Conservation (phyloP, 2,113 vertebrate genomes). For the Leptosomus discolor region DNA sequence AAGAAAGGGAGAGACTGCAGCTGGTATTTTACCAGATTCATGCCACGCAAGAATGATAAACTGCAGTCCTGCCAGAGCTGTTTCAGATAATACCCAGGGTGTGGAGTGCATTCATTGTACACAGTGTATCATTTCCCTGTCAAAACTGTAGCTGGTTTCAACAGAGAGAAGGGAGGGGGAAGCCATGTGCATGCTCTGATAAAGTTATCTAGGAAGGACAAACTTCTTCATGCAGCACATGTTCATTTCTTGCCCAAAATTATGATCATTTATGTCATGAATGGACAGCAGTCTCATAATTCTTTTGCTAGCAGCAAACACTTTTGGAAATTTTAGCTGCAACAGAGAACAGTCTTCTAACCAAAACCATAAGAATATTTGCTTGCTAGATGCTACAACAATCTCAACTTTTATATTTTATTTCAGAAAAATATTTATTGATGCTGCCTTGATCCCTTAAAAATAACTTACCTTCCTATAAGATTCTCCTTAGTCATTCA, state of each 20-base stretch:
- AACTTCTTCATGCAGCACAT: not conserved
- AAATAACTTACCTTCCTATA: not conserved
- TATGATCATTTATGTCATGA: not conserved
- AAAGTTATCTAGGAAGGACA: slow-evolving; percentile 38
- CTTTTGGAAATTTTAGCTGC: not conserved
- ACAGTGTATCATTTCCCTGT: slow-evolving; percentile 6
- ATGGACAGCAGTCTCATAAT: not conserved
- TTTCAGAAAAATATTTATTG: not conserved
- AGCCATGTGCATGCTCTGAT: slow-evolving; percentile 25
- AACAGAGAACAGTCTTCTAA: not conserved
- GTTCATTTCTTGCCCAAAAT: not conserved
- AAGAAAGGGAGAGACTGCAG: not conserved
- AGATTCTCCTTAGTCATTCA: not conserved
- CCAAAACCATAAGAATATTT: not conserved
- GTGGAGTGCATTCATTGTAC: not conserved
- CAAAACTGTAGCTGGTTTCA: slow-evolving; percentile 1
- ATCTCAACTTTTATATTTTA: not conserved
- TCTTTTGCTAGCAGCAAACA: not conserved
- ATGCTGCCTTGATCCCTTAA: not conserved
- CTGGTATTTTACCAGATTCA: not conserved
- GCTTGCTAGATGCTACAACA: not conserved
- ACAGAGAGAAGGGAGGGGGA: not conserved
- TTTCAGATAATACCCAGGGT: not conserved
- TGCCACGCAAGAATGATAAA: not conserved
- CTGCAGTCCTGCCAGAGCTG: not conserved